Conservation (phyloP, 2,797 vertebrate genomes). For the Falco berigora region DNA sequence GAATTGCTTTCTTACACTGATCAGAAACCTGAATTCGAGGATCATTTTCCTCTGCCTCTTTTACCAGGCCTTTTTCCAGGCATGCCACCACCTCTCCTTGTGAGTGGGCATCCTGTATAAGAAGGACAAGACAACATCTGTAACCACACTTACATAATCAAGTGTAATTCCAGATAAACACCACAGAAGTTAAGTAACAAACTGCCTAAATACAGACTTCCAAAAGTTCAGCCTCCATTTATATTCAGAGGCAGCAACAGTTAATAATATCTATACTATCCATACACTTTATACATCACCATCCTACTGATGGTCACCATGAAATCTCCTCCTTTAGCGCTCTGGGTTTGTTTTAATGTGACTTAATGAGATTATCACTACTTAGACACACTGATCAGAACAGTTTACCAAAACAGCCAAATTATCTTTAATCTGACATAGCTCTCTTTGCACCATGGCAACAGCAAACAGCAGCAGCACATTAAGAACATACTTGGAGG, state of each 20-base stretch:
- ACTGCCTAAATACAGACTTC: background rate
- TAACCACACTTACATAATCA: background rate
- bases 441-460: slow-evolving; percentile 11
- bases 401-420: slow-evolving; percentile 38
- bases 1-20: slow-evolving; percentile 91
- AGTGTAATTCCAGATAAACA: background rate
- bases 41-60: slow-evolving; percentile 82
- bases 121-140: background rate
- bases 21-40: slow-evolving; percentile 78
- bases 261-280: background rate
- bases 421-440: slow-evolving; percentile 50
- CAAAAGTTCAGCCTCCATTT: background rate
- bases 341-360: background rate
- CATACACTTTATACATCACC: background rate
- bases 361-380: slow-evolving; percentile 47
- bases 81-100: slow-evolving; percentile 96
- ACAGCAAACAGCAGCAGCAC: background rate
- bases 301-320: background rate
- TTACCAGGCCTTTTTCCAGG: slow-evolving; percentile 90
- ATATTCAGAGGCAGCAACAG: background rate
- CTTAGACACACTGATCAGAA: slow-evolving; percentile 44
- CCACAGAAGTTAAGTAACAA: background rate
- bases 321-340: background rate
- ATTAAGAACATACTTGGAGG: background rate
- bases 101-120: slow-evolving; percentile 87